phyloP scores from a whole-genome alignment of 2,113 vertebrate species.

The Dendrocopos noguchii region DNA sequence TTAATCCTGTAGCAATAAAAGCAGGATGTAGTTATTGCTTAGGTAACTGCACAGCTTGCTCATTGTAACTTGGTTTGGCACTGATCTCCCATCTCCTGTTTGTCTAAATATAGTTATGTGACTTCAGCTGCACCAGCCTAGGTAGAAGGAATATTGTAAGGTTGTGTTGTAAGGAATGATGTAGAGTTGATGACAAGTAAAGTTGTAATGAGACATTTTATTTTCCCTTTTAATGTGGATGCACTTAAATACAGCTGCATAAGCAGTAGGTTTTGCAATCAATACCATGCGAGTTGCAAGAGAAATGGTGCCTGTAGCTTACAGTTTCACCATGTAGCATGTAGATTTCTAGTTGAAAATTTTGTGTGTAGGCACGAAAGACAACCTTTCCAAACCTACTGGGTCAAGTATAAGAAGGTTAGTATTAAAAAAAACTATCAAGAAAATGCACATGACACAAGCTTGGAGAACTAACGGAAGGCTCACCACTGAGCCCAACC shows the following conservation, averaged over 20 bases:
- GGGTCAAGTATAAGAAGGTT: background rate
- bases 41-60: background rate
- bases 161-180: no score
- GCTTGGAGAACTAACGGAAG: background rate
- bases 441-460: background rate
- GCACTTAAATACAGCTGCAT: background rate
- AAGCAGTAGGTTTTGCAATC: background rate
- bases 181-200: background rate
- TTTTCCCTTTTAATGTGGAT: background rate
- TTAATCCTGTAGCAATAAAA: background rate
- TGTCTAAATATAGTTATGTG: background rate
- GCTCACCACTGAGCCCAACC: no score
- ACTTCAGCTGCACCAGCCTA: background rate
- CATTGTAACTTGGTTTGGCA: background rate
- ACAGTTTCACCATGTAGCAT: background rate
- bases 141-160: background rate
- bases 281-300: background rate
- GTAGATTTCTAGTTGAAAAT: background rate
- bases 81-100: background rate
- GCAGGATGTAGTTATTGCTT: background rate
- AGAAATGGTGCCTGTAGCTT: background rate
- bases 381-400: background rate
- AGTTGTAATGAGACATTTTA: background rate
- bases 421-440: background rate
- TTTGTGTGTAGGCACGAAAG: background rate